phyloP scores from a whole-genome alignment of 2,888 invertebrate genomes.

The Phalera bucephala region DNA sequence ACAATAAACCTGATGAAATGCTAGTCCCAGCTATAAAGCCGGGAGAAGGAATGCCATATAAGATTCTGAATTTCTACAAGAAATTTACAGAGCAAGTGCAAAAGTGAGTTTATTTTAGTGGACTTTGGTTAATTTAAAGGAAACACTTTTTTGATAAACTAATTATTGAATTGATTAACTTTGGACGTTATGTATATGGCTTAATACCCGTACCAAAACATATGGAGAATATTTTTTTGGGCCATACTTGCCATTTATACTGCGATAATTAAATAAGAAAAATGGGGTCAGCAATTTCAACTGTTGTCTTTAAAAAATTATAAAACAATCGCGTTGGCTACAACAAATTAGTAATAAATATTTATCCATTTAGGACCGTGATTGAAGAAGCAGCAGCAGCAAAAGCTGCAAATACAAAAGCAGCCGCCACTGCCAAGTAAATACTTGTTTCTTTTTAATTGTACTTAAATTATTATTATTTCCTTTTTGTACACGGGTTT shows the following conservation, averaged over 20 bases:
- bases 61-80: slow-evolving; percentile 53
- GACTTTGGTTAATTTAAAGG: no score
- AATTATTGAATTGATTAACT: no score
- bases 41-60: slow-evolving; percentile 53
- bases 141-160: no score
- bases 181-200: no score
- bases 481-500: no score
- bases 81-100: slow-evolving; percentile 51
- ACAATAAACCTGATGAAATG: slow-evolving; percentile 71
- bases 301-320: no score
- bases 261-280: no score
- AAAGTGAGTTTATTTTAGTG: slow-evolving; percentile 38
- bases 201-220: background rate
- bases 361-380: slow-evolving; percentile 33
- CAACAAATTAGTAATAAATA: background rate
- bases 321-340: background rate
- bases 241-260: background rate
- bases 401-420: slow-evolving; percentile 34
- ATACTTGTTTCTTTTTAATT: slow-evolving; percentile 2
- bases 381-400: slow-evolving; percentile 48
- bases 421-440: slow-evolving; percentile 41
- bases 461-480: no score
- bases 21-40: slow-evolving; percentile 62
- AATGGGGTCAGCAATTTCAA: no score
- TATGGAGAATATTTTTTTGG: background rate